Conservation (phyloP, 2,888 invertebrate genomes). For the Eretmocerus hayati region DNA sequence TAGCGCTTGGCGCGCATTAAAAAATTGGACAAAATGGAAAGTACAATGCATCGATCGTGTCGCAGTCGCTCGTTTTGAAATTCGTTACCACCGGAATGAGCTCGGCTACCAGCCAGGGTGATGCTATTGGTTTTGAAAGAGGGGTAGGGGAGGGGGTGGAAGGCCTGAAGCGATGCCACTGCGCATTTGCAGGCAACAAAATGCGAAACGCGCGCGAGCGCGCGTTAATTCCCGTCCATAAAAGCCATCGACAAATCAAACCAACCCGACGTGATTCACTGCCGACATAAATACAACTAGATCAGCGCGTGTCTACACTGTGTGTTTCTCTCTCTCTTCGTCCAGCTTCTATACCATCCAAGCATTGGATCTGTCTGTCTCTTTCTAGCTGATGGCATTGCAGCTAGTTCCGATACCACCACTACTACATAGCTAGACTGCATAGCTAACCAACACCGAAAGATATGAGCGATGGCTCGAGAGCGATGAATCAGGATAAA, state of each 20-base stretch:
- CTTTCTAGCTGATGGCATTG: no score
- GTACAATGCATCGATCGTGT: slow-evolving; percentile 39
- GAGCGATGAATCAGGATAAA: slow-evolving; percentile 23
- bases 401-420: slow-evolving; percentile 35
- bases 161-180: no score
- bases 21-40: slow-evolving; percentile 39
- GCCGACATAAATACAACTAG: slow-evolving; percentile 46
- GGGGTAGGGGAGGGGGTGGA: no score
- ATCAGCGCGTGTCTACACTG: slow-evolving; percentile 40
- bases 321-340: no score
- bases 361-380: no score
- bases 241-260: slow-evolving; percentile 48
- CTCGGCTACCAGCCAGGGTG: neutral
- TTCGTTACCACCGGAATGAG: neutral
- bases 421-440: slow-evolving; percentile 40
- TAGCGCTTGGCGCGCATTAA: slow-evolving; percentile 29
- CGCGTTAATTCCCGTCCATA: slow-evolving; percentile 46
- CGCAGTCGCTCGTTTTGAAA: neutral
- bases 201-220: slow-evolving; percentile 37
- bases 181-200: slow-evolving; percentile 37
- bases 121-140: no score
- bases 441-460: slow-evolving; percentile 25
- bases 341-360: no score
- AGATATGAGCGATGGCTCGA: slow-evolving; percentile 42
- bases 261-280: slow-evolving; percentile 43